Evolutionary conservation across 2,888 invertebrate species (phyloP).

Genomic region (Idaea biselata): DNA sequence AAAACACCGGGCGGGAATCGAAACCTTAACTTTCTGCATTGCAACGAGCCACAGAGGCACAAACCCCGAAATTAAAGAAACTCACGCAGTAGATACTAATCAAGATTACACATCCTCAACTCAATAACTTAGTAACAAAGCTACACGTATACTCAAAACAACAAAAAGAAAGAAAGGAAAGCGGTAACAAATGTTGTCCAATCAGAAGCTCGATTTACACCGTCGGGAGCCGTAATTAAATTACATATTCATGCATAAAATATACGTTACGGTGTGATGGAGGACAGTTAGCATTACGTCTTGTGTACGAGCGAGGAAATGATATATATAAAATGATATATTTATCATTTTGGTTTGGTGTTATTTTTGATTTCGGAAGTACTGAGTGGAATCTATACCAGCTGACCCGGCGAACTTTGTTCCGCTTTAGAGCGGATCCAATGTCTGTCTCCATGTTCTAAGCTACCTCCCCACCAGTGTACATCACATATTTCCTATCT

Average conservation of each 20-base stretch:
- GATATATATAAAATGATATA: background rate
- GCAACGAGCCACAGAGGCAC: too few species aligned
- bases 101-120: background rate
- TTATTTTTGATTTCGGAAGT: too few species aligned
- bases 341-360: too few species aligned
- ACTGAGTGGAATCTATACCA: too few species aligned
- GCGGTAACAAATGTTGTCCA: conserved; percentile 37
- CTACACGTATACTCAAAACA: background rate
- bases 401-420: too few species aligned
- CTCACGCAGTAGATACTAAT: background rate
- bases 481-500: too few species aligned
- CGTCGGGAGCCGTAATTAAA: conserved; percentile 53
- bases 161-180: conserved; percentile 2
- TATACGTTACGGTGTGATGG: conserved; percentile 36
- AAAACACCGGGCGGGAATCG: too few species aligned
- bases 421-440: too few species aligned
- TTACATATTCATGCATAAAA: conserved; percentile 62
- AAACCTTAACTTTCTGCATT: too few species aligned
- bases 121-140: background rate
- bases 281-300: conserved; percentile 10
- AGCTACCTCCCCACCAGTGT: too few species aligned
- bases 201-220: conserved; percentile 40
- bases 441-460: too few species aligned
- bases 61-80: too few species aligned
- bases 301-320: background rate